Conservation (phyloP, 2,888 invertebrate genomes). For the Megamerina dolium region DNA sequence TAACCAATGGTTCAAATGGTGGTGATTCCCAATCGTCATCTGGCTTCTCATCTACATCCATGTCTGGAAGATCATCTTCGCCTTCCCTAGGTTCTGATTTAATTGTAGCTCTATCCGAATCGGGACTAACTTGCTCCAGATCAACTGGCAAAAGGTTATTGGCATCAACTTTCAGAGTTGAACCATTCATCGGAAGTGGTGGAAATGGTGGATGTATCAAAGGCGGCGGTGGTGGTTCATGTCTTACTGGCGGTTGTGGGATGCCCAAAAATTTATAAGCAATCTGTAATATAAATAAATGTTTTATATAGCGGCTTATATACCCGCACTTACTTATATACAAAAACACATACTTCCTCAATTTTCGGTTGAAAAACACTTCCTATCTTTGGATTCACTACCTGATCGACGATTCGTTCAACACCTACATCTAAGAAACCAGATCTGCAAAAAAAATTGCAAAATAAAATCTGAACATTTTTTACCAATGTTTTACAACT, state of each 20-base stretch:
- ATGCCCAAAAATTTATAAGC: constrained; percentile 83
- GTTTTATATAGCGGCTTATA: too few relatives aligned
- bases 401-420: constrained; percentile 92
- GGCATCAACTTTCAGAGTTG: constrained; percentile 45
- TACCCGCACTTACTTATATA: too few relatives aligned
- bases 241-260: constrained; percentile 52
- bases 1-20: constrained; percentile 57
- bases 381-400: constrained; percentile 87
- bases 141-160: constrained; percentile 63
- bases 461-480: too few relatives aligned
- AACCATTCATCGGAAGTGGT: constrained; percentile 35
- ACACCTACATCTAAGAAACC: constrained; percentile 84
- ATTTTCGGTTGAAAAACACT: constrained; percentile 84
- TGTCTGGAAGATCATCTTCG: constrained; percentile 35
- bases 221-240: constrained; percentile 26
- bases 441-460: constrained; percentile 54
- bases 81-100: constrained; percentile 42
- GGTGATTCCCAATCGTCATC: constrained; percentile 60
- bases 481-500: constrained; percentile 36
- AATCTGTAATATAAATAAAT: too few relatives aligned
- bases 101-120: constrained; percentile 60
- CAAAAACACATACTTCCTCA: too few relatives aligned
- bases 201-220: constrained; percentile 33
- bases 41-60: constrained; percentile 36
- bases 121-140: constrained; percentile 75